Evolutionary conservation across 2,113 vertebrate genomes (phyloP), one percentile per base, ranked within the genome.

Genomic region (Tragelaphus imberbis): DNA sequence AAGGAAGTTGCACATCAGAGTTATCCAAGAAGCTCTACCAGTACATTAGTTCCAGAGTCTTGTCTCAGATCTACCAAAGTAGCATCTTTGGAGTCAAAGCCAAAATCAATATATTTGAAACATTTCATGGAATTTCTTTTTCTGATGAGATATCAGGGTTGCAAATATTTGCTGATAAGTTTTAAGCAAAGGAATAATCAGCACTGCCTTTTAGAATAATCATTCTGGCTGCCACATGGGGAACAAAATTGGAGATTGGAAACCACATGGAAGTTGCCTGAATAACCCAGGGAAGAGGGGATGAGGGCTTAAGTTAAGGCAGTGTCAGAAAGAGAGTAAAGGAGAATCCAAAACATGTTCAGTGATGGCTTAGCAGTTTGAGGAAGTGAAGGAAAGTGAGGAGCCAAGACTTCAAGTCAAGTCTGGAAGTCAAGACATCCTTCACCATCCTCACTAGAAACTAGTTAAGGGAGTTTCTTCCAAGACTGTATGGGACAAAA

Each of bases 81-180:
- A 68, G 36, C 12, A n/a, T 85, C 47, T 96, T 51, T 82, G 55
- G 44, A 44, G 40, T 6, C 82, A 61, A 97, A 91, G 27, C 49
- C 59, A 58, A 96, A 92, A 75, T 85, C 58, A 53, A 6, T 59
- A 8, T 63, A 49, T 92, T 93, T 88, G 40, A 97, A 97, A 63
- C 10, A n/a, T 59, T 91, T 96, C 55, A 88, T 84, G 33, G 36
- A 90, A 95, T 90, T 98, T 44, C 90, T 95, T 96, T 97, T 97
- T 36, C 84, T 82, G 19, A 81, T 80, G 53, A 90, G 58, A 23
- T 96, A 92, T n/a, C 55, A 82, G 21, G 27, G 30, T 86, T 97
- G n/a, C 36, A 97, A 90, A 93, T 89, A 97, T 94, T 97, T 90
- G 40, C 82, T 82, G 44, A 56, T 94, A 53, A 25, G 7, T 75